Percentiles rank a stretch among this genome's conserved stretches.
Conservation (phyloP, 1,140 invertebrate species). For the Sitodiplosis mosellana region DNA sequence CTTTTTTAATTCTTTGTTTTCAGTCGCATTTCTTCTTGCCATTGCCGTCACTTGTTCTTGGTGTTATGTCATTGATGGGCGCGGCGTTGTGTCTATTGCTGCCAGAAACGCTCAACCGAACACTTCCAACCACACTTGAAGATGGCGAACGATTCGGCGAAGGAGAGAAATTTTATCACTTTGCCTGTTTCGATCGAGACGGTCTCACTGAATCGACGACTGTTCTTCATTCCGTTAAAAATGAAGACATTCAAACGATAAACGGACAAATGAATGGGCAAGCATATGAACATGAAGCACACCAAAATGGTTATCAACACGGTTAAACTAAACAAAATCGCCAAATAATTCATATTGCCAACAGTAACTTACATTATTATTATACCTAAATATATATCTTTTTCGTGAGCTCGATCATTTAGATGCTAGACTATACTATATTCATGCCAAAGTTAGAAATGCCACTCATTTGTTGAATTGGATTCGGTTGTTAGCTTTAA, state of each 20-base stretch:
- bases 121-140: conserved; percentile 36
- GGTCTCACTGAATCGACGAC: neutral
- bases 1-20: neutral
- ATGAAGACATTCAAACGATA: neutral
- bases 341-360: too few relatives aligned
- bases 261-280: neutral
- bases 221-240: neutral
- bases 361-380: too few relatives aligned
- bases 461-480: too few relatives aligned
- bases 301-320: too few relatives aligned
- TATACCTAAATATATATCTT: too few relatives aligned
- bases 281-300: too few relatives aligned
- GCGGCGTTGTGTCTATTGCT: conserved; percentile 35
- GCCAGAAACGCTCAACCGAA: conserved; percentile 39
- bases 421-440: too few relatives aligned
- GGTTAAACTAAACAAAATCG: too few relatives aligned
- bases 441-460: too few relatives aligned
- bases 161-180: conserved; percentile 34
- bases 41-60: conserved; percentile 34
- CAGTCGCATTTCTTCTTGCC: conserved; percentile 30
- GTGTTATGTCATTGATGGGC: conserved; percentile 31
- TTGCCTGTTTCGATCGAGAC: conserved; percentile 21
- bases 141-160: conserved; percentile 43
- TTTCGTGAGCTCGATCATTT: too few relatives aligned
- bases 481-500: too few relatives aligned